These are phyloP conservation scores for Nothobranchius kuhntae DNA, from an alignment of 2,113 vertebrate species.

Conservation along the genomic window DNA sequence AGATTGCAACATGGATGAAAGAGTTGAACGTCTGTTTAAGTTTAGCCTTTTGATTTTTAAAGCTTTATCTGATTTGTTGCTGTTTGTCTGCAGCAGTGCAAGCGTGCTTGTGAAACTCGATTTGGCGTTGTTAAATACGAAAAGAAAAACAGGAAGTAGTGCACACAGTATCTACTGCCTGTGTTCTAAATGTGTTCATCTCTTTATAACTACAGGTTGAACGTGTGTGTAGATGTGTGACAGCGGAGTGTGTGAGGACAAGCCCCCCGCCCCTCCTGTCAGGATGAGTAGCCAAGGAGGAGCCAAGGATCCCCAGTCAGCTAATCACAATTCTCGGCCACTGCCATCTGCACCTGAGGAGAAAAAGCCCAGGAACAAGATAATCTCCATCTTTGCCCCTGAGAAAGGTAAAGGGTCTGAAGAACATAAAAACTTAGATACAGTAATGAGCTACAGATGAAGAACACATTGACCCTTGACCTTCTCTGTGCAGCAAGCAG, in stretches of 20 bases:
- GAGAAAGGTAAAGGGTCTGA: constrained; percentile 86
- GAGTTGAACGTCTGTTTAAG: constrained; percentile 9
- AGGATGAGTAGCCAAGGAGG: constrained; percentile 95
- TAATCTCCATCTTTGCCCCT: constrained; percentile 93
- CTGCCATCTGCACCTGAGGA: constrained; percentile 96
- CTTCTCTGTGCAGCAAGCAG: constrained; percentile 81
- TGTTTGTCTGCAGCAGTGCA: neutral
- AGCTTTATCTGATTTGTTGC: neutral
- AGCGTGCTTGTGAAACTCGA: neutral
- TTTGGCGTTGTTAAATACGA: constrained; percentile 25
- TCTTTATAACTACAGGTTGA: constrained; percentile 44
- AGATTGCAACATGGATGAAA: constrained; percentile 23
- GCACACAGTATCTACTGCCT: neutral
- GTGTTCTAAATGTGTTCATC: constrained; percentile 9
- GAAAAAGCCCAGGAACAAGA: constrained; percentile 91
- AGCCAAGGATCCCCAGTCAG: constrained; percentile 87
- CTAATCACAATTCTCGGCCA: constrained; percentile 91
- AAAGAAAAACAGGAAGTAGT: constrained; percentile 46
- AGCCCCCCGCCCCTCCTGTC: constrained; percentile 96
- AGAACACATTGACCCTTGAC: constrained; percentile 15
- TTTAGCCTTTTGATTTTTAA: neutral
- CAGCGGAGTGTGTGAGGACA: constrained; percentile 84
- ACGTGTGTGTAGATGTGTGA: constrained; percentile 78
- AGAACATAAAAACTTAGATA: neutral
- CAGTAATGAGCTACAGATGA: neutral